Conservation (phyloP, 1,140 invertebrate genomes). For the Antheraea mylitta region DNA sequence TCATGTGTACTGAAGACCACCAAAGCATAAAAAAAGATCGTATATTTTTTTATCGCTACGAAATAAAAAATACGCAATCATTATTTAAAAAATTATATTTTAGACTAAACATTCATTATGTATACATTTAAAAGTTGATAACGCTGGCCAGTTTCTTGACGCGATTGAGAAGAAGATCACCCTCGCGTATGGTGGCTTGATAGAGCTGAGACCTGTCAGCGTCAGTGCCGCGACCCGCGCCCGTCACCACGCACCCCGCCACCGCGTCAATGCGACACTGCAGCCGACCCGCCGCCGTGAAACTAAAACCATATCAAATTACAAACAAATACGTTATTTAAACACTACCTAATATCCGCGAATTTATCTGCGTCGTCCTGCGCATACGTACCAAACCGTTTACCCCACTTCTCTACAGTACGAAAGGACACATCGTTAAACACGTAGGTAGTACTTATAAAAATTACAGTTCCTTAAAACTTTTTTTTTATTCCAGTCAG, state of each 20-base stretch:
- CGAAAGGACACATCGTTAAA: no score
- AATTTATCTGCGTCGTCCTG: no score
- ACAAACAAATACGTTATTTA: no score
- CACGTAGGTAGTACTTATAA: no score
- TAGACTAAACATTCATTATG: neutral
- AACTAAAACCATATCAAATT: conserved; percentile 79
- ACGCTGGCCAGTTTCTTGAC: conserved; percentile 99
- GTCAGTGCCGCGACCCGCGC: conserved; percentile 91
- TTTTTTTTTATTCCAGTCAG: no score
- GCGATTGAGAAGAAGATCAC: conserved; percentile 97
- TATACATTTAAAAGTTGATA: conserved; percentile 93
- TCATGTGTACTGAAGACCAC: no score
- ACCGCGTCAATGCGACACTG: conserved; percentile 99
- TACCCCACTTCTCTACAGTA: no score
- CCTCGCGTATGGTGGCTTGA: conserved; percentile 98
- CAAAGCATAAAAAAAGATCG: no score
- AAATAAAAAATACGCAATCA: neutral
- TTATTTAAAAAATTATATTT: neutral
- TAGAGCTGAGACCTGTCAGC: conserved; percentile 85
- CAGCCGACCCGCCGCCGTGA: conserved; percentile 96
- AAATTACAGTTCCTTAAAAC: no score
- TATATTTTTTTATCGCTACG: no score
- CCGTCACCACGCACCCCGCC: conserved; percentile 98
- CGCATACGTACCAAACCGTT: no score
- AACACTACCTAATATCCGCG: no score